These are phyloP conservation scores for Aquatica leii DNA, from an alignment of 2,888 invertebrate genomes.

Conservation along the genomic window DNA sequence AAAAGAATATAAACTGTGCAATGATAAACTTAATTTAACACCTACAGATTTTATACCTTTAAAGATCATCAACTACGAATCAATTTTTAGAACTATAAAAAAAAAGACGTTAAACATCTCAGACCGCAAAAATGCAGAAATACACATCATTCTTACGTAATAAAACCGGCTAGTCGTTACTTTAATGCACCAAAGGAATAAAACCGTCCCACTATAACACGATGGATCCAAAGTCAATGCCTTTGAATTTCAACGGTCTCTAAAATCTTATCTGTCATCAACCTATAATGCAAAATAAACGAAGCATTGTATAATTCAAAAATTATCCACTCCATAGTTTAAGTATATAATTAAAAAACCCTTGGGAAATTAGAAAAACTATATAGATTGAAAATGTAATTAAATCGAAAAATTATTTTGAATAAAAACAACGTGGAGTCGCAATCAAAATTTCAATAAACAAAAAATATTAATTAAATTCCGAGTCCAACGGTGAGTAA, in stretches of 20 bases:
- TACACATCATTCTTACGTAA: constrained; percentile 22
- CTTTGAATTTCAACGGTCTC: constrained; percentile 11
- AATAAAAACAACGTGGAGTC: not conserved
- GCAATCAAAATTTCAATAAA: too few relatives aligned
- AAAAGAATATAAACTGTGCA: too few relatives aligned
- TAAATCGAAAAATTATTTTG: too few relatives aligned
- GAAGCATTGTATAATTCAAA: too few relatives aligned
- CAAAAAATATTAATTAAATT: constrained; percentile 2
- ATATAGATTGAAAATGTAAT: too few relatives aligned
- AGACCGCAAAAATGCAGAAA: constrained; percentile 23
- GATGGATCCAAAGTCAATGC: constrained; percentile 8
- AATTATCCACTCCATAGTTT: too few relatives aligned
- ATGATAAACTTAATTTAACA: too few relatives aligned
- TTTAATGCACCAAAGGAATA: constrained; percentile 28
- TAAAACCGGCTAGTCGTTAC: constrained; percentile 20
- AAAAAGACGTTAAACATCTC: constrained; percentile 21
- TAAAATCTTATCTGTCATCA: constrained; percentile 13
- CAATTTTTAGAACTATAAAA: too few relatives aligned
- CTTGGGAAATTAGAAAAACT: too few relatives aligned
- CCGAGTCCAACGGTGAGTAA: not conserved
- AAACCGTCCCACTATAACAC: constrained; percentile 12
- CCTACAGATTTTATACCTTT: too few relatives aligned
- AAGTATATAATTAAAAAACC: too few relatives aligned
- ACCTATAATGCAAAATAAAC: constrained; percentile 2
- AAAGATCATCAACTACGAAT: too few relatives aligned